phyloP scores from a whole-genome alignment of 2,888 invertebrate species.

The Hedychridium roseum region DNA sequence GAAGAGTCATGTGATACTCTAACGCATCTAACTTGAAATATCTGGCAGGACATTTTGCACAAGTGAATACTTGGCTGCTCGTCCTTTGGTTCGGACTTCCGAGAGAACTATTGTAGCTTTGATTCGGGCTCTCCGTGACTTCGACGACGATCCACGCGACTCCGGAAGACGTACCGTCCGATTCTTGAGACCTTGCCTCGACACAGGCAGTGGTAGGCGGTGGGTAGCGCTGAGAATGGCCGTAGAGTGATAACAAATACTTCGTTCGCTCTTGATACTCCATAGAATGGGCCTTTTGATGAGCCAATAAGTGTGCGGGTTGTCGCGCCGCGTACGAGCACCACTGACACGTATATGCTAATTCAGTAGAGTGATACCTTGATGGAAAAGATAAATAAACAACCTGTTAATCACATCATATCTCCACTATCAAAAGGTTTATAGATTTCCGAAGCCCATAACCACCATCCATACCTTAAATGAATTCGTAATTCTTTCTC shows the following conservation, averaged over 20 bases:
- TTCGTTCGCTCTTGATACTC: slow-evolving; percentile 83
- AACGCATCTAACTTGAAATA: slow-evolving; percentile 77
- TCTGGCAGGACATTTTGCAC: slow-evolving; percentile 76
- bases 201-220: slow-evolving; percentile 68
- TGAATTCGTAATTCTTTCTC: slow-evolving; percentile 79
- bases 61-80: slow-evolving; percentile 61
- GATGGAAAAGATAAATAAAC: too few relatives aligned
- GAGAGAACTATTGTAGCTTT: slow-evolving; percentile 6
- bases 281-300: slow-evolving; percentile 77
- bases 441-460: too few relatives aligned
- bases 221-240: slow-evolving; percentile 71
- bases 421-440: too few relatives aligned
- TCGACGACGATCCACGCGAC: slow-evolving; percentile 58
- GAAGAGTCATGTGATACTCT: slow-evolving; percentile 74
- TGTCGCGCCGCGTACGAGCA: slow-evolving; percentile 82
- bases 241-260: slow-evolving; percentile 72
- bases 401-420: too few relatives aligned
- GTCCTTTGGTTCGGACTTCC: slow-evolving; percentile 22
- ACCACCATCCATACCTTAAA: too few relatives aligned
- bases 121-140: slow-evolving; percentile 20
- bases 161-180: slow-evolving; percentile 16
- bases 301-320: slow-evolving; percentile 74
- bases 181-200: slow-evolving; percentile 39
- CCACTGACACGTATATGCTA: slow-evolving; percentile 75
- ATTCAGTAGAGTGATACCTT: slow-evolving; percentile 72